Conservation (phyloP, 1,140 invertebrate genomes). For the Hyphantria cunea region DNA sequence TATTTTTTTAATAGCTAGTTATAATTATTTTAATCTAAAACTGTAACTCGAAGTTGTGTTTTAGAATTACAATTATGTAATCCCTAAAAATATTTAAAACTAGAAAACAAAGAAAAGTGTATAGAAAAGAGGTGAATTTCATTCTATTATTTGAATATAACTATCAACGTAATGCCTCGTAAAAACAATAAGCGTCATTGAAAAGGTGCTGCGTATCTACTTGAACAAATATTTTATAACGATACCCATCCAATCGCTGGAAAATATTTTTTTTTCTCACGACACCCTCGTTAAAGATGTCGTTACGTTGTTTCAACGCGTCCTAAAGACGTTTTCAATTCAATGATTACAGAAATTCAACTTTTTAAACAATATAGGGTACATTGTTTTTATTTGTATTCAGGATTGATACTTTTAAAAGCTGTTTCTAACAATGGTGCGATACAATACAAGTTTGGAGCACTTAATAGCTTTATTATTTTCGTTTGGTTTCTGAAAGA, state of each 20-base stretch:
- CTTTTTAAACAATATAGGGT: constrained; percentile 31
- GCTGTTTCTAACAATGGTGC: not conserved
- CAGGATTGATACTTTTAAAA: not conserved
- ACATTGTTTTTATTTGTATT: constrained; percentile 20
- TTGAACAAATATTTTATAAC: constrained; percentile 41
- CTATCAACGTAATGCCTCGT: constrained; percentile 9
- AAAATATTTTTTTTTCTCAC: constrained; percentile 36
- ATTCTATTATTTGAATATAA: constrained; percentile 10
- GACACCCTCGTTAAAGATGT: constrained; percentile 35
- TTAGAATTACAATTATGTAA: too few species aligned
- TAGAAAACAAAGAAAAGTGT: too few species aligned
- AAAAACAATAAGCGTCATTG: constrained; percentile 17
- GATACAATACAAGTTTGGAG: too few species aligned
- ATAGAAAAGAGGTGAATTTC: not conserved
- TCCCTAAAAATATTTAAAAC: too few species aligned
- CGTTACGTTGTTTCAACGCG: constrained; percentile 40
- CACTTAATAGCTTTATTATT: too few species aligned
- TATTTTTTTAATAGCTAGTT: too few species aligned
- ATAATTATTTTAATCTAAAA: too few species aligned
- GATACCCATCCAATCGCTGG: constrained; percentile 36
- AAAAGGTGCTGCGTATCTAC: constrained; percentile 25
- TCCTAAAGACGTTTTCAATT: constrained; percentile 35
- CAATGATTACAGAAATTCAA: constrained; percentile 31
- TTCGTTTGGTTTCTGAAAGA: too few species aligned
- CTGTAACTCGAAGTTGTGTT: too few species aligned